A percentile compares a stretch with the other conserved stretches of the same genome.
Evolutionary conservation across 2,888 invertebrate species (phyloP).

Genomic region (Didymodactylos carnosus): DNA sequence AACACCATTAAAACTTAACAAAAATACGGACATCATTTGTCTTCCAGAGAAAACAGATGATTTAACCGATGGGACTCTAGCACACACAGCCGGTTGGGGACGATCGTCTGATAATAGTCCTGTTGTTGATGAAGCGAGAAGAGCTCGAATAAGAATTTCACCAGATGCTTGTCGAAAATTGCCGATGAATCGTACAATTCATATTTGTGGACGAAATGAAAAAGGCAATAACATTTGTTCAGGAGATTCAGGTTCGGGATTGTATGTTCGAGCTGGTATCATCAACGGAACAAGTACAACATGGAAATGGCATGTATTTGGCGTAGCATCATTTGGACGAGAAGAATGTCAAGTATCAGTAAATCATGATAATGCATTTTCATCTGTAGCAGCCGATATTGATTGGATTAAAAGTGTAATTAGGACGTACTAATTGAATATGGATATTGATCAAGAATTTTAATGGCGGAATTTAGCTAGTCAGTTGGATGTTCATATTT

Average conservation of each 20-base stretch:
- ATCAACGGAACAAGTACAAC: not conserved
- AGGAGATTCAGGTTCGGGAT: not conserved
- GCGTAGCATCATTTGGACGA: not conserved
- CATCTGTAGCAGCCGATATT: not conserved
- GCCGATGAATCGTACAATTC: not conserved
- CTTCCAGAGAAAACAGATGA: not conserved
- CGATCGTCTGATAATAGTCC: not conserved
- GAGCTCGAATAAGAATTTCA: not conserved
- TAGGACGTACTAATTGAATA: not conserved
- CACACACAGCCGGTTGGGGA: not conserved
- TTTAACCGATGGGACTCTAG: not conserved
- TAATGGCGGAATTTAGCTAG: too few species aligned
- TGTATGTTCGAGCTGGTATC: not conserved
- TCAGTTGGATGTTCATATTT: too few species aligned
- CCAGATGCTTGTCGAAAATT: not conserved
- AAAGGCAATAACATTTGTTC: not conserved
- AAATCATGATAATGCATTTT: not conserved
- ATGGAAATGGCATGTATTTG: not conserved
- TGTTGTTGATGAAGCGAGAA: not conserved
- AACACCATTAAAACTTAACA: not conserved
- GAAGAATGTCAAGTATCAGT: not conserved
- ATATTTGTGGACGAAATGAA: not conserved
- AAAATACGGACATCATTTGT: not conserved
- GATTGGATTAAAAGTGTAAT: not conserved
- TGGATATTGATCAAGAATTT: too few species aligned